Conservation (phyloP, 2,888 invertebrate species). For the Strigamia crassipes region DNA sequence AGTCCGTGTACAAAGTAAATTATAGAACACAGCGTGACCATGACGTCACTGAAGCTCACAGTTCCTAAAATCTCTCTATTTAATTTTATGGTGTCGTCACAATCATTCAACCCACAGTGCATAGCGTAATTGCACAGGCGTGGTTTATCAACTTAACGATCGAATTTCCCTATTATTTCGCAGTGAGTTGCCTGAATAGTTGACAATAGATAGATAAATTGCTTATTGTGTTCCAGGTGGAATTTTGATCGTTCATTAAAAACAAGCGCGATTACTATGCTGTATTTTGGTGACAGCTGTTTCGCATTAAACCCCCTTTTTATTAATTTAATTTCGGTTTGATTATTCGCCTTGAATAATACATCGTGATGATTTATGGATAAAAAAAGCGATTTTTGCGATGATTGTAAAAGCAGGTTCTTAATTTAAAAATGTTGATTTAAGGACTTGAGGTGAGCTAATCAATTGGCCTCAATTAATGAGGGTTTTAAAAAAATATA, state of each 20-base stretch:
- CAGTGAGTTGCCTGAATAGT: not conserved
- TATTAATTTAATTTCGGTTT: not conserved
- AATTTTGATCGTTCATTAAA: conserved; percentile 40
- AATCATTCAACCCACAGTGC: not conserved
- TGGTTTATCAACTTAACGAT: not conserved
- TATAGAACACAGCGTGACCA: too few species aligned
- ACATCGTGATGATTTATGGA: not conserved
- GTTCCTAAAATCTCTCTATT: too few species aligned
- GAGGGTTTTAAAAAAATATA: too few species aligned
- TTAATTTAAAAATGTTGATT: too few species aligned
- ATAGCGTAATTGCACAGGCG: not conserved
- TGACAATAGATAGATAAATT: conserved; percentile 13
- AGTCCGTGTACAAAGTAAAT: too few species aligned
- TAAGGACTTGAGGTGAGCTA: too few species aligned
- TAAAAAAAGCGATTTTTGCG: not conserved
- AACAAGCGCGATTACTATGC: conserved; percentile 5
- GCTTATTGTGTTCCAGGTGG: not conserved
- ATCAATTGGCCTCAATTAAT: not conserved
- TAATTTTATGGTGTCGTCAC: not conserved
- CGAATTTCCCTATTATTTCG: not conserved
- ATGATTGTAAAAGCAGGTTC: not conserved
- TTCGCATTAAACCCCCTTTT: not conserved
- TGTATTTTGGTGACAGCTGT: conserved; percentile 7
- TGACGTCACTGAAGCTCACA: too few species aligned
- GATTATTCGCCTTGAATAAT: not conserved